Conservation (phyloP, 2,113 vertebrate species). For the Anhinga anhinga region DNA sequence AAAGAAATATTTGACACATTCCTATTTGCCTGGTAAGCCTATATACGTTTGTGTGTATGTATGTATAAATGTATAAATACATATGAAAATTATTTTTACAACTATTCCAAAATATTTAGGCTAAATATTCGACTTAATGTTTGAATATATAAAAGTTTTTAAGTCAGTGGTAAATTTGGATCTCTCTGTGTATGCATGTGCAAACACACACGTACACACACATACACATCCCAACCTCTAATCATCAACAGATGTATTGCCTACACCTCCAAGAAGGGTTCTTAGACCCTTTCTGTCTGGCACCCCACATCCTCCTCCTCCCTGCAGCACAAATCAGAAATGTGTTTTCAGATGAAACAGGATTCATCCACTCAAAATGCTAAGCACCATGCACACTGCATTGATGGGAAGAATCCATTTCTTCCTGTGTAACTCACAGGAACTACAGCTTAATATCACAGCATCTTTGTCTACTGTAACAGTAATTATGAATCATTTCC, state of each 20-base stretch:
- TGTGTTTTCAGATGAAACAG: not conserved
- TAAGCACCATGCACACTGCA: not conserved
- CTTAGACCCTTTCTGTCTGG: not conserved
- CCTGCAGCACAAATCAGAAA: not conserved
- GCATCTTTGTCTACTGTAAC: not conserved
- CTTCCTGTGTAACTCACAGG: not conserved
- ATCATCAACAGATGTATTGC: not conserved
- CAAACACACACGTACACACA: not conserved
- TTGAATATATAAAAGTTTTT: not conserved
- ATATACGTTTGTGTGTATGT: not conserved
- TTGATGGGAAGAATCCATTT: not conserved
- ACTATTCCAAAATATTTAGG: not conserved
- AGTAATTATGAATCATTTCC: not conserved
- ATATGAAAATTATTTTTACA: not conserved
- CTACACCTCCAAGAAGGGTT: not conserved
- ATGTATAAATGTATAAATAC: not conserved
- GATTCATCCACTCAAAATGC: not conserved
- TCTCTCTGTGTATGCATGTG: not conserved
- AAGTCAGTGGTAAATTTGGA: not conserved
- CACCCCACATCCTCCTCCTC: not conserved
- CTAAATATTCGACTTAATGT: not conserved
- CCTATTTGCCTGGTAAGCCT: not conserved
- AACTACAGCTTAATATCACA: not conserved
- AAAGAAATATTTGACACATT: not conserved
- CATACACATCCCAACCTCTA: not conserved